Evolutionary conservation across 2,888 invertebrate species (phyloP).

Genomic region (Ptychoptera contaminata): DNA sequence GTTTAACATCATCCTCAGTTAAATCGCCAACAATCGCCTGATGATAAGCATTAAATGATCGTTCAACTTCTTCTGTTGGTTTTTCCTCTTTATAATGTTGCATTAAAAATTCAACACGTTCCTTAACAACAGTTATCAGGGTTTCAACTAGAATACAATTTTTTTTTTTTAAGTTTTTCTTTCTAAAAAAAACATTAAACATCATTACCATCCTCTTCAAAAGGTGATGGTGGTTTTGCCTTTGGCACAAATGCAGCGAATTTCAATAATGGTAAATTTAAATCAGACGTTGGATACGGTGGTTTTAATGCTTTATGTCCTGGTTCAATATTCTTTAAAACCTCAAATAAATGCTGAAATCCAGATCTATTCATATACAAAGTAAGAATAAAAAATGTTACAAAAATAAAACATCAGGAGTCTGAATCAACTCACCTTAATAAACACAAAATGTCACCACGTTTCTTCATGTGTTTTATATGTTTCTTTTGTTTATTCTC

Average conservation of each 20-base stretch:
- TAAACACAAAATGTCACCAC: slow-evolving; percentile 19
- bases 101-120: slow-evolving; percentile 8
- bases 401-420: neutral
- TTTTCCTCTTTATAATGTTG: slow-evolving; percentile 3
- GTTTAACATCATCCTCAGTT: neutral
- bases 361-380: slow-evolving; percentile 6
- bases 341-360: slow-evolving; percentile 15
- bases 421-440: slow-evolving; percentile 16
- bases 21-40: slow-evolving; percentile 3
- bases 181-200: too few relatives aligned
- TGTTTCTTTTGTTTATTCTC: slow-evolving; percentile 13
- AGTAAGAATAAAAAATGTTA: neutral
- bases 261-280: slow-evolving; percentile 24
- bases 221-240: slow-evolving; percentile 21
- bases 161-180: neutral
- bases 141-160: slow-evolving; percentile 7
- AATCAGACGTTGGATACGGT: slow-evolving; percentile 21
- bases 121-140: slow-evolving; percentile 7
- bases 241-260: slow-evolving; percentile 22
- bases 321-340: slow-evolving; percentile 22
- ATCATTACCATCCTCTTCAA: slow-evolving; percentile 21
- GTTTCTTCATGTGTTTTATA: slow-evolving; percentile 17
- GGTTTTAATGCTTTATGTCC: slow-evolving; percentile 12
- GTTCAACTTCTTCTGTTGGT: neutral
- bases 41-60: slow-evolving; percentile 6